phyloP scores from a whole-genome alignment of 1,140 invertebrate genomes.

The Physella acuta region DNA sequence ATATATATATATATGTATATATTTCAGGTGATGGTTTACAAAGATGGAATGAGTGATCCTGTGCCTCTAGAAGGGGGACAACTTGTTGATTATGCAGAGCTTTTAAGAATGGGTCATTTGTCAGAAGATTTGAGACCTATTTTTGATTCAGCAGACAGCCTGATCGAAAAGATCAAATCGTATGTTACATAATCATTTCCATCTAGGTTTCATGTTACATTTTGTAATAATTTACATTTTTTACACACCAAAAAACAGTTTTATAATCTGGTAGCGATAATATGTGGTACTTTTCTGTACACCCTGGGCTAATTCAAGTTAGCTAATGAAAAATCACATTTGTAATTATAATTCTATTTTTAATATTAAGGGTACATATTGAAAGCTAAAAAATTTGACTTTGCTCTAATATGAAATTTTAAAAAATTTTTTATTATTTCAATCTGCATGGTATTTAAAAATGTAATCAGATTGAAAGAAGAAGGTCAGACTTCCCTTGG shows the following conservation, averaged over 20 bases:
- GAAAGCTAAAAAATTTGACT: neutral
- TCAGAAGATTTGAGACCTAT: neutral
- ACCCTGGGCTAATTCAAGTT: too few relatives aligned
- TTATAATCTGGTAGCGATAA: too few relatives aligned
- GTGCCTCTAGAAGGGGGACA: neutral
- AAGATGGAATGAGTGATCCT: neutral
- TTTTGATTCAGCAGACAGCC: neutral
- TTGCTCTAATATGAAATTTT: neutral
- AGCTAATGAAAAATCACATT: too few relatives aligned
- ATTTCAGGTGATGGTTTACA: neutral
- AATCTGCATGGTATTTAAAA: neutral
- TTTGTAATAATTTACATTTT: too few relatives aligned
- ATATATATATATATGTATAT: neutral
- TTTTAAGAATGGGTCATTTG: neutral
- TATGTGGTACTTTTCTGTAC: too few relatives aligned
- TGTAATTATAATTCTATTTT: neutral
- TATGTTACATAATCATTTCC: neutral
- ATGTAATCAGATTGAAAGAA: constrained; percentile 45
- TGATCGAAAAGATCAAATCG: neutral
- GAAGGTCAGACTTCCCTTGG: constrained; percentile 54
- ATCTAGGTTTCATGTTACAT: neutral
- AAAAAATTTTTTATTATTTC: neutral
- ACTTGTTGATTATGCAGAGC: neutral
- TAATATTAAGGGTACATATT: neutral
- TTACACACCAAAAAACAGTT: too few relatives aligned